phyloP scores from a whole-genome alignment of 1,140 invertebrate genomes.

The Nasonia vitripennis region DNA sequence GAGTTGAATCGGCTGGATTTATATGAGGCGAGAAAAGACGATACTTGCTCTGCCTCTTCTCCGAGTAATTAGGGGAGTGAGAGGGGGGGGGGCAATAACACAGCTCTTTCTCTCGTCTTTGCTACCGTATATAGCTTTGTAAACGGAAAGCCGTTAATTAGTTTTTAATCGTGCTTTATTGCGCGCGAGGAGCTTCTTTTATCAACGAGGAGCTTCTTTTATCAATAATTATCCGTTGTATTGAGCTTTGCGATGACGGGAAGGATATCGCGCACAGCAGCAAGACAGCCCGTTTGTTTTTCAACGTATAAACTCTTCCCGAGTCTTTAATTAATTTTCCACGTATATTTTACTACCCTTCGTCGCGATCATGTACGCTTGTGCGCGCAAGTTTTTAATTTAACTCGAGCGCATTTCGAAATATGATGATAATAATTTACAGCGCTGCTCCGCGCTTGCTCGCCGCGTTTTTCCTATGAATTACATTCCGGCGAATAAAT shows the following conservation, averaged over 20 bases:
- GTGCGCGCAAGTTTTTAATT: no score
- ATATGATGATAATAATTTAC: no score
- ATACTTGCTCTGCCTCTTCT: background rate
- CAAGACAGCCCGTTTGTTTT: background rate
- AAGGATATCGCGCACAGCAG: no score
- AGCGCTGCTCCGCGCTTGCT: no score
- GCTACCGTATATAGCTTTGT: background rate
- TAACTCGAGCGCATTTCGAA: no score
- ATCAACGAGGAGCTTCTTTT: background rate
- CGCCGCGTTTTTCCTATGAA: no score
- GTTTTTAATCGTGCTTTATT: conserved; percentile 40
- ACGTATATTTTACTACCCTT: no score
- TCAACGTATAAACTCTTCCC: background rate
- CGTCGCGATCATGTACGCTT: no score
- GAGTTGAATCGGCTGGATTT: conserved; percentile 23
- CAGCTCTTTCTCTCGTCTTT: background rate
- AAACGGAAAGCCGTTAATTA: background rate
- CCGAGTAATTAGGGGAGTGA: conserved; percentile 24
- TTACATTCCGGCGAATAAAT: no score
- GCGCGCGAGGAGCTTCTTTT: background rate
- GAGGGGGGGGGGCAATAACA: background rate
- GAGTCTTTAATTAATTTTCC: no score
- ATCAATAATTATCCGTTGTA: background rate
- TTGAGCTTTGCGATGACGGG: background rate
- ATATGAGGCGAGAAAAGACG: background rate